Evolutionary conservation across 2,888 invertebrate species (phyloP), one percentile per base, ranked within the genome.

Genomic region (Erebia aethiops): DNA sequence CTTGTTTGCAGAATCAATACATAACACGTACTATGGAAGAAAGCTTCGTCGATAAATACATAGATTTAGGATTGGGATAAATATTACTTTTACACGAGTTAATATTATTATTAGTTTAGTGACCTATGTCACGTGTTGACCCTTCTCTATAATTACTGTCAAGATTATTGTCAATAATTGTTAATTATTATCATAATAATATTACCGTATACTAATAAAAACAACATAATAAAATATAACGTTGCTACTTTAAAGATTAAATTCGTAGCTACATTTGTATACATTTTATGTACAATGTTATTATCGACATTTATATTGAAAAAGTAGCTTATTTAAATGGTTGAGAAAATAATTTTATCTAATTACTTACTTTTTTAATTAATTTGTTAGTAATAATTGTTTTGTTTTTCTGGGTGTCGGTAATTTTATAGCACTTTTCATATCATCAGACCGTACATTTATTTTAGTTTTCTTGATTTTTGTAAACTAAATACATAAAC

Each of bases 71-170:
- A n/a, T n/a, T n/a, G n/a, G n/a, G n/a, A n/a, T n/a, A n/a, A 35
- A 35, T 35, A 35, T 35, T 35, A 35, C 35, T 35, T 35, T 35
- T 35, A 35, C 43, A 43, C 11, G 4, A 46, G 46, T 13, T 46
- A 13, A 46, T 16, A 11, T 5, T 61, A 21, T 21, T 21, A 26
- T 51, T 58, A 72, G 72, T 72, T 67, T 70, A 72, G 52, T 64
- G 72, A 72, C 67, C 70, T 43, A 21, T 13, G 35, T 41, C 13
- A 46, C 56, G 4, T 52, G 46, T 60, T 70, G 63, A 61, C 61
- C 61, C 61, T 43, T 63, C 13, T 46, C 46, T 67, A 52, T 63
- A 63, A 70, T 62, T 66, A 58, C 54, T 16, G 35, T 35, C 16
- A 54, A 18, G 16, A 54, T 8, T 18, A 51, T 9, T 46, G 46